Evolutionary conservation across 1,140 invertebrate species (phyloP).

Genomic region (Tyrophagus putrescentiae): DNA sequence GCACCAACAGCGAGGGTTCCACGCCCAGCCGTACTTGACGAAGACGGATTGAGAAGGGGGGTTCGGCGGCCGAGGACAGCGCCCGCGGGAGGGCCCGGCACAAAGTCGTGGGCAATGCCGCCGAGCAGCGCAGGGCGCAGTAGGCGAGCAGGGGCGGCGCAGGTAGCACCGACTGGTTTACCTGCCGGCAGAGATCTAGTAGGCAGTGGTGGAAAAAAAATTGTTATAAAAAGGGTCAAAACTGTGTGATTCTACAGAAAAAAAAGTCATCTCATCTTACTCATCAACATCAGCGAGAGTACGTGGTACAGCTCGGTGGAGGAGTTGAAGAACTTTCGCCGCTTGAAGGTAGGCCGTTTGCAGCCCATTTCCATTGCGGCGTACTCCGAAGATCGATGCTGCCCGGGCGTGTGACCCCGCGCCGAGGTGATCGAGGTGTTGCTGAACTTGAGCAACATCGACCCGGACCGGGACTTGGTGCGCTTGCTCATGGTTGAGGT

Average conservation of each 20-base stretch:
- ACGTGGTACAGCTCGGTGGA: neutral
- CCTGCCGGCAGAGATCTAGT: slow-evolving; percentile 19
- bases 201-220: neutral
- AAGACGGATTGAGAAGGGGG: slow-evolving; percentile 78
- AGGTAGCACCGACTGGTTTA: slow-evolving; percentile 10
- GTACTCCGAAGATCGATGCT: neutral
- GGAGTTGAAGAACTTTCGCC: slow-evolving; percentile 1
- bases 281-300: slow-evolving; percentile 1
- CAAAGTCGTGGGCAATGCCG: slow-evolving; percentile 65
- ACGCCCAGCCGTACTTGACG: slow-evolving; percentile 88
- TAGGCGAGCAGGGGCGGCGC: slow-evolving; percentile 12
- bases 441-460: neutral
- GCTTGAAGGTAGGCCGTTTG: neutral
- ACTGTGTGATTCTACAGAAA: neutral
- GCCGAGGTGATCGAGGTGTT: slow-evolving; percentile 16
- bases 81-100: slow-evolving; percentile 36
- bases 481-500: slow-evolving; percentile 10
- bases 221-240: neutral
- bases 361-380: neutral
- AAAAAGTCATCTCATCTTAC: too few relatives aligned
- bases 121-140: slow-evolving; percentile 50
- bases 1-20: slow-evolving; percentile 60
- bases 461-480: neutral
- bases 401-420: neutral
- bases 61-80: slow-evolving; percentile 59